Conservation (phyloP, 2,888 invertebrate species). For the Panzeria rudis region DNA sequence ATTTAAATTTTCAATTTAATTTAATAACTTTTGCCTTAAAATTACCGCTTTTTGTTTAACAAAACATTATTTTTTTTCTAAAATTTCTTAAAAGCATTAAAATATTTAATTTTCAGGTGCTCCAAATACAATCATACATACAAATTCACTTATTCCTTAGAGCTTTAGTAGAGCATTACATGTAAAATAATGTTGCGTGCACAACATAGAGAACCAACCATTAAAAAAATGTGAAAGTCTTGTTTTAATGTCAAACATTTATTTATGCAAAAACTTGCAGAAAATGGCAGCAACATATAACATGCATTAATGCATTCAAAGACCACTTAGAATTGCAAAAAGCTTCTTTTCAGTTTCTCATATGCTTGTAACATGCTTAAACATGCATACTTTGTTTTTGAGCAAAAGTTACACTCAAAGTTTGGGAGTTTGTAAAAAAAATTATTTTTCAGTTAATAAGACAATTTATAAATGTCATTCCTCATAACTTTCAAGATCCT, state of each 20-base stretch:
- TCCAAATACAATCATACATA: constrained; percentile 22
- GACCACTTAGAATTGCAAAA: constrained; percentile 56
- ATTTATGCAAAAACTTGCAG: constrained; percentile 37
- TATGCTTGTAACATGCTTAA: constrained; percentile 15
- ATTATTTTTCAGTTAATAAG: no score
- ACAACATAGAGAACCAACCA: neutral
- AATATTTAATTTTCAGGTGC: neutral
- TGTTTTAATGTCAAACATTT: constrained; percentile 44
- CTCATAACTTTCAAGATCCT: no score
- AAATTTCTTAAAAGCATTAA: neutral
- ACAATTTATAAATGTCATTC: no score
- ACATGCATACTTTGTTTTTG: constrained; percentile 26
- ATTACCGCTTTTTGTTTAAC: neutral
- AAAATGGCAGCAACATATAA: constrained; percentile 47
- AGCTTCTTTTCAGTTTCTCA: constrained; percentile 31
- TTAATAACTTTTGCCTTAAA: neutral
- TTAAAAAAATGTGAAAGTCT: constrained; percentile 32
- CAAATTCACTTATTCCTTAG: constrained; percentile 1
- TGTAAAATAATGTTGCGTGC: neutral
- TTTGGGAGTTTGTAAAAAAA: neutral
- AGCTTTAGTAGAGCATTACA: constrained; percentile 10
- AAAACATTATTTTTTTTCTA: neutral
- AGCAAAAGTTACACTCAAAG: constrained; percentile 16
- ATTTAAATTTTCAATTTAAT: no score
- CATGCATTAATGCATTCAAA: constrained; percentile 61